Percentiles rank a stretch among this genome's conserved stretches.
Evolutionary conservation across 2,888 invertebrate genomes (phyloP).

Genomic region (Tuta absoluta): DNA sequence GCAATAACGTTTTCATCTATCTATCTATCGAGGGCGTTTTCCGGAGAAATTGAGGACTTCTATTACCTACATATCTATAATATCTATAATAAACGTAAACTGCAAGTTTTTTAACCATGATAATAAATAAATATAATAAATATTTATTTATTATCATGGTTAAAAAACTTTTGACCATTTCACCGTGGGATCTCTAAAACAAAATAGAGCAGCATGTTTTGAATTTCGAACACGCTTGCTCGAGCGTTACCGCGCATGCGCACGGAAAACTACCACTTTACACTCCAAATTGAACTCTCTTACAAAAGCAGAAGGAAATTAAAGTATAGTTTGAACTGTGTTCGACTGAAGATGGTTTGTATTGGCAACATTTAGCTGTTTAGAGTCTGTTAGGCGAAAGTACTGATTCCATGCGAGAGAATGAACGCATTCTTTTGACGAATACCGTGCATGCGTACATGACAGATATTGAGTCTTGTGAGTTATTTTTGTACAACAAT

Average conservation of each 20-base stretch:
- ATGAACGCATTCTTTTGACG: neutral
- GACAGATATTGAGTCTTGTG: neutral
- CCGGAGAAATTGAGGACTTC: too few species aligned
- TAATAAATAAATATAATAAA: too few species aligned
- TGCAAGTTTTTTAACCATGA: too few species aligned
- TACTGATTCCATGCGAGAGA: neutral
- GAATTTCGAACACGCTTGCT: slow-evolving; percentile 37
- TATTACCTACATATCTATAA: too few species aligned
- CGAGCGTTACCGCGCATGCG: slow-evolving; percentile 33
- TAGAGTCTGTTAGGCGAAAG: neutral
- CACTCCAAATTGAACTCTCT: neutral
- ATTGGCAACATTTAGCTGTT: neutral
- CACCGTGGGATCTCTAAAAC: slow-evolving; percentile 29
- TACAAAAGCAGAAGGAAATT: neutral
- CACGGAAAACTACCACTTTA: neutral
- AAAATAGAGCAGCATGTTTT: slow-evolving; percentile 36
- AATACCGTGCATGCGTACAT: neutral
- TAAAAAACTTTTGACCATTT: neutral
- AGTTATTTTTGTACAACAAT: neutral
- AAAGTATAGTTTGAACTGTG: neutral
- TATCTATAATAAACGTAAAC: too few species aligned
- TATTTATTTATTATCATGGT: too few species aligned
- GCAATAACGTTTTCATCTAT: too few species aligned
- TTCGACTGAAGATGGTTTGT: neutral
- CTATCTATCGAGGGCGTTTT: too few species aligned